Evolutionary conservation across 2,888 invertebrate genomes (phyloP).

Genomic region (Tridacna gigas): DNA sequence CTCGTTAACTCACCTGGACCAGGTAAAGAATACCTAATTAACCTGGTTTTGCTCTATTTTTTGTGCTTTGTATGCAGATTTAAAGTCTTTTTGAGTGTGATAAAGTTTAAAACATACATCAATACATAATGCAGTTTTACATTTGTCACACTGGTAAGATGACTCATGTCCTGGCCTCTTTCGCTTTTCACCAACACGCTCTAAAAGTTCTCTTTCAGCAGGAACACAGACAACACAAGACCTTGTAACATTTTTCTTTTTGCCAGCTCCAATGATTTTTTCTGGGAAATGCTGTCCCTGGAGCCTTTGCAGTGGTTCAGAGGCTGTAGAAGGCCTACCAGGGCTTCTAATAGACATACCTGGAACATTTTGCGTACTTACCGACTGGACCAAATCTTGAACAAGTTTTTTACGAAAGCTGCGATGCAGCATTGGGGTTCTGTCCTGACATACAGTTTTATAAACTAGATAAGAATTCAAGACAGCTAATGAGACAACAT

Average conservation of each 20-base stretch:
- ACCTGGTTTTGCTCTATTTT: neutral
- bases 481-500: slow-evolving; percentile 15
- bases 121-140: neutral
- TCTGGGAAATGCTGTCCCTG: neutral
- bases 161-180: neutral
- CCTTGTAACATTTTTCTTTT: neutral
- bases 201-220: slow-evolving; percentile 1
- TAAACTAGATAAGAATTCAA: slow-evolving; percentile 2
- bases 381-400: neutral
- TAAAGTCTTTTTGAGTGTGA: slow-evolving; percentile 1
- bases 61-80: slow-evolving; percentile 1
- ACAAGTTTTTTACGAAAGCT: neutral
- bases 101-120: slow-evolving; percentile 3
- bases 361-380: neutral
- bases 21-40: neutral
- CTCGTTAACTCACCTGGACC: slow-evolving; percentile 3
- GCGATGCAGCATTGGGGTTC: neutral
- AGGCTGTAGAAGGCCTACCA: slow-evolving; percentile 8
- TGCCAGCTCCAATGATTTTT: neutral
- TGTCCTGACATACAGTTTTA: neutral
- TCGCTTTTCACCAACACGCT: neutral
- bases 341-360: slow-evolving; percentile 18
- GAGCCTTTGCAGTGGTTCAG: neutral
- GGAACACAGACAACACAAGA: neutral
- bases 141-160: slow-evolving; percentile 3